A percentile compares a stretch with the other conserved stretches of the same genome.
Evolutionary conservation across 2,888 invertebrate species (phyloP).

Genomic region (Nomada flava): DNA sequence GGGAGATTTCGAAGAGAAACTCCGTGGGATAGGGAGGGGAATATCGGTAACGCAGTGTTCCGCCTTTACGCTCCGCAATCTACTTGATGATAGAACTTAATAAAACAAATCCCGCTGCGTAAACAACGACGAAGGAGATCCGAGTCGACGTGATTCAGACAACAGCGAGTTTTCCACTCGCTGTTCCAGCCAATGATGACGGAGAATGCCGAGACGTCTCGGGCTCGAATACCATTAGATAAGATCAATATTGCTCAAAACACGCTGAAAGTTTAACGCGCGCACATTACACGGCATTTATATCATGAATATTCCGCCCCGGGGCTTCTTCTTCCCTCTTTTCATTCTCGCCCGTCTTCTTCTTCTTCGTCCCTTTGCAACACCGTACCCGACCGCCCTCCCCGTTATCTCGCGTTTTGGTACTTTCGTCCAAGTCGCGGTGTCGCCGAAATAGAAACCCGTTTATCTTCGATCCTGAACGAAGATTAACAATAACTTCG

Average conservation of each 20-base stretch:
- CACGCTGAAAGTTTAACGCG: constrained; percentile 77
- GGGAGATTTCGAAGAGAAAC: constrained; percentile 5
- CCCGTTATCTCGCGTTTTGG: constrained; percentile 59
- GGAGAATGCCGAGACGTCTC: constrained; percentile 66
- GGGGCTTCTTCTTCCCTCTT: constrained; percentile 64
- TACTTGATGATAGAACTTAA: constrained; percentile 81
- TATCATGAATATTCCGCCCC: constrained; percentile 74
- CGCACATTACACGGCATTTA: constrained; percentile 71
- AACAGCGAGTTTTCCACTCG: constrained; percentile 78
- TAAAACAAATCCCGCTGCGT: constrained; percentile 82
- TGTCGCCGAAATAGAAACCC: constrained; percentile 54
- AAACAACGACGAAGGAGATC: constrained; percentile 77
- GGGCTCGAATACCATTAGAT: constrained; percentile 80
- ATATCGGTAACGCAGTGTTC: constrained; percentile 53
- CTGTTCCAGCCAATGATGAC: constrained; percentile 66
- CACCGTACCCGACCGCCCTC: constrained; percentile 40
- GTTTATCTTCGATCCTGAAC: constrained; percentile 41
- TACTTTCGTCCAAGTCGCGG: constrained; percentile 20
- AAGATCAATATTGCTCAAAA: constrained; percentile 82
- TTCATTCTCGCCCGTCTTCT: constrained; percentile 62
- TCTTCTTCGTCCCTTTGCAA: constrained; percentile 35
- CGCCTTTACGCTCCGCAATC: constrained; percentile 69
- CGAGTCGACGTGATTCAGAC: constrained; percentile 79
- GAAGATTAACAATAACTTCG: background rate
- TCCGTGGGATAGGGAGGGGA: background rate